These are phyloP conservation scores for Tetrao urogallus DNA, from an alignment of 2,113 vertebrate genomes.

Conservation along the genomic window DNA sequence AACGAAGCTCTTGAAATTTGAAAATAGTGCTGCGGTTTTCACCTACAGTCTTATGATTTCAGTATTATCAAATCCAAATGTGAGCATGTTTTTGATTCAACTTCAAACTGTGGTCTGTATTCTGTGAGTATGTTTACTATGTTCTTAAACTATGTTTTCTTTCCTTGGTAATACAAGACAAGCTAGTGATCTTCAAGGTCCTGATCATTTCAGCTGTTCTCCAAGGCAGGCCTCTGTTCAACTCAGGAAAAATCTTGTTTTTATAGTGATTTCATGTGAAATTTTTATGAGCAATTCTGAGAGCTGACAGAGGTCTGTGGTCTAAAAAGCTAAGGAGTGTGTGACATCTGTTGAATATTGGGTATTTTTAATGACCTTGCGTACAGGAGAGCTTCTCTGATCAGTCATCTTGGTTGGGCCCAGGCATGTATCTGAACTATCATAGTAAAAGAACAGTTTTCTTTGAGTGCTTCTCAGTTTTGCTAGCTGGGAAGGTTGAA, in stretches of 20 bases:
- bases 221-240: background rate
- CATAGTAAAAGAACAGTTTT: background rate
- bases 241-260: background rate
- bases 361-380: background rate
- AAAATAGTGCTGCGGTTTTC: background rate
- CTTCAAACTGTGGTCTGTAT: background rate
- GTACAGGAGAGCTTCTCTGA: background rate
- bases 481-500: background rate
- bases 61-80: background rate
- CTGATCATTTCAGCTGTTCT: background rate
- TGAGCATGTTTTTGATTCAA: background rate
- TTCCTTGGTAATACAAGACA: background rate
- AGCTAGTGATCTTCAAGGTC: background rate
- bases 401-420: background rate
- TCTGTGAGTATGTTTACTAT: background rate
- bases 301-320: background rate
- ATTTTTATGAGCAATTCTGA: background rate
- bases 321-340: background rate
- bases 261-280: background rate
- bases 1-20: background rate
- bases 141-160: background rate
- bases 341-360: background rate
- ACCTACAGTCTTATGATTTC: background rate
- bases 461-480: background rate
- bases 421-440: background rate